Evolutionary conservation across 1,140 invertebrate species (phyloP).

Genomic region (Asobara japonica): DNA sequence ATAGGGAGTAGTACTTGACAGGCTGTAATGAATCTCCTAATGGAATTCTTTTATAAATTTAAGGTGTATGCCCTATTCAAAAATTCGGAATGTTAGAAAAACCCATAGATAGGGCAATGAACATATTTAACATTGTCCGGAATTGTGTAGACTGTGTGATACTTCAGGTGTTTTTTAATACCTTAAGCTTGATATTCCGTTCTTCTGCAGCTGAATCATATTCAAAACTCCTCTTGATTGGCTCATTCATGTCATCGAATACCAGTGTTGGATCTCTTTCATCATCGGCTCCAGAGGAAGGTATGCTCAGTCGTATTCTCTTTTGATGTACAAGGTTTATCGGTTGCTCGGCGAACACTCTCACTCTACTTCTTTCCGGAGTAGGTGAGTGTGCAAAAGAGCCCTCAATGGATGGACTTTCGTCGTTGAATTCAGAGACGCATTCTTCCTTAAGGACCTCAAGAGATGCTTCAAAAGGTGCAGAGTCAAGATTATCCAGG

Average conservation of each 20-base stretch:
- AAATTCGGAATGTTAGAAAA: too few species aligned
- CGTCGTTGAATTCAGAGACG: background rate
- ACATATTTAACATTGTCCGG: too few species aligned
- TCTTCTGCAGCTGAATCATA: conserved; percentile 33
- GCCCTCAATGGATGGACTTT: background rate
- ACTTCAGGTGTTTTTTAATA: too few species aligned
- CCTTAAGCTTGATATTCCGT: conserved; percentile 45
- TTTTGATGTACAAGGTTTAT: conserved; percentile 34
- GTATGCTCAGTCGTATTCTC: background rate
- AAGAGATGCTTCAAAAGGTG: background rate
- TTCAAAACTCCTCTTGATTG: conserved; percentile 3
- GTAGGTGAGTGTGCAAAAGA: background rate
- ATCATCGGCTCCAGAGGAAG: background rate
- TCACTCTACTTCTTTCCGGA: conserved; percentile 20
- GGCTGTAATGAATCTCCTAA: too few species aligned
- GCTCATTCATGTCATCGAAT: conserved; percentile 35
- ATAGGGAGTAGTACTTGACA: too few species aligned
- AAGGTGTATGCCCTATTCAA: too few species aligned
- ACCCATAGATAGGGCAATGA: too few species aligned
- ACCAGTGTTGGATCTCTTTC: background rate
- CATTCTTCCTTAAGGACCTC: background rate
- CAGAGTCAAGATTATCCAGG: conserved; percentile 26
- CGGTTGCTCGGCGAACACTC: conserved; percentile 23
- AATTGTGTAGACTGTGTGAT: too few species aligned
- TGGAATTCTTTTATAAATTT: too few species aligned